These are phyloP conservation scores for Pagetopsis macropterus DNA, from an alignment of 2,797 vertebrate genomes.

Conservation along the genomic window DNA sequence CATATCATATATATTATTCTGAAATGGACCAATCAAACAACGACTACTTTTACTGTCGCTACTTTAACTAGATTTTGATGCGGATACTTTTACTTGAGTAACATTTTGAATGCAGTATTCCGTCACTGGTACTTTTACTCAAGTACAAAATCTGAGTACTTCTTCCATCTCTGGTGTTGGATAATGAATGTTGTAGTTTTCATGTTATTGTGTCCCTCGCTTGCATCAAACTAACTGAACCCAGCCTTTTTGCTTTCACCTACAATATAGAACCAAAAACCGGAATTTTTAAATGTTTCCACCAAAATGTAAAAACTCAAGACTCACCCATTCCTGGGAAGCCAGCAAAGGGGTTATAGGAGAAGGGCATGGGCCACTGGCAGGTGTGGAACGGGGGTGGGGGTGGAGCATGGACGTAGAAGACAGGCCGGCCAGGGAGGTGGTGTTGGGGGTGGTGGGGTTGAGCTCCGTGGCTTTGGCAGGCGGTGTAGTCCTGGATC, in stretches of 20 bases:
- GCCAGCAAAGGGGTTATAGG: conserved; percentile 63
- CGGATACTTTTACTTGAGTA: too few species aligned
- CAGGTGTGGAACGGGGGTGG: conserved; percentile 64
- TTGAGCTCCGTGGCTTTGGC: conserved; percentile 40
- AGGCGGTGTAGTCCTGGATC: conserved; percentile 25
- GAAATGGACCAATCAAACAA: too few species aligned
- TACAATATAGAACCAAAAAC: neutral
- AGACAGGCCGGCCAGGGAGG: conserved; percentile 26
- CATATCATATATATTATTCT: too few species aligned
- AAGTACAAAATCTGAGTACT: too few species aligned
- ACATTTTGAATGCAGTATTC: too few species aligned
- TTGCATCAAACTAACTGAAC: neutral
- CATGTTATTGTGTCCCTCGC: neutral
- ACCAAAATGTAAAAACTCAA: neutral
- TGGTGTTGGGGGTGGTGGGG: conserved; percentile 34
- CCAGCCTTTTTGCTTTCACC: neutral
- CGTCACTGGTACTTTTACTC: too few species aligned
- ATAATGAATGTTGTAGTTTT: neutral
- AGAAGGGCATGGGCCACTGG: conserved; percentile 74
- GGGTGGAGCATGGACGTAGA: conserved; percentile 58
- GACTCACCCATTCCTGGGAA: conserved; percentile 72
- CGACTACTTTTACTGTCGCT: too few species aligned
- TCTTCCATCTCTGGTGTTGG: too few species aligned
- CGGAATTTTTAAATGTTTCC: neutral
- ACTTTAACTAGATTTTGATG: too few species aligned